Base-by-base conservation (phyloP, 2,797 vertebrate genomes). In the Muscicapa striata region DNA sequence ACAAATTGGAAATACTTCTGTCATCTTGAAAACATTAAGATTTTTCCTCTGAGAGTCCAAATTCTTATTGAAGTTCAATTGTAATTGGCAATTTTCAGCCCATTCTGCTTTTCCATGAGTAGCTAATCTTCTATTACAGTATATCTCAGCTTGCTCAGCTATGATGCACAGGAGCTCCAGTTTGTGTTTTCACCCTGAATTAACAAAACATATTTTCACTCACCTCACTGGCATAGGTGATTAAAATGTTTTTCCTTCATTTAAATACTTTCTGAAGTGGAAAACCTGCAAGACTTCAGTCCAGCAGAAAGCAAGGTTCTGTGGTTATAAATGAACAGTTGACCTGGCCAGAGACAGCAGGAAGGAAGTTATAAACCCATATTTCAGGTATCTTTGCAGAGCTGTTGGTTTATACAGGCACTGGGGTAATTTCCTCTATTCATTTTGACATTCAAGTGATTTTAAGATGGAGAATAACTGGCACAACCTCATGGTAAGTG, bases 221-320 rank as follows among this genome's bases (percentile, higher is more conserved):
- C 0, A 0, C 8, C 13, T 82, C 4, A 19, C 51, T 82, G 46
- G 13, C 46, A 38, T 20, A n/a, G 13, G 10, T 29, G 13, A 59
- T 49, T 61, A 15, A 15, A 73, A 5, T 58, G 32, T 75, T 81
- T 81, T 81, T 66, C 5, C 36, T 73, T 54, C 19, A 24, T 34
- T 66, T 79, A 21, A 76, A 36, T 40, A 23, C 30, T 2, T 0
- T 51, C 30, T 66, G 29, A 73, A 29, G 12, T 40, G 40, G 17
- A 66, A 64, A 62, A 79, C 6, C 7, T 79, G 48, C 3, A 58
- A 49, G 21, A 36, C 18, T 63, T 63, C 29, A 73, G 43, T n/a
- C 27, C 30, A 30, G 12, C 12, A 52, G 62, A 55, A 82, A 58
- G 11, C 0, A 10, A 48, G 5, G 4, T 51, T 93, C 74, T 73